Conservation (phyloP, 2,888 invertebrate genomes). For the Flabesymbios commensalis region DNA sequence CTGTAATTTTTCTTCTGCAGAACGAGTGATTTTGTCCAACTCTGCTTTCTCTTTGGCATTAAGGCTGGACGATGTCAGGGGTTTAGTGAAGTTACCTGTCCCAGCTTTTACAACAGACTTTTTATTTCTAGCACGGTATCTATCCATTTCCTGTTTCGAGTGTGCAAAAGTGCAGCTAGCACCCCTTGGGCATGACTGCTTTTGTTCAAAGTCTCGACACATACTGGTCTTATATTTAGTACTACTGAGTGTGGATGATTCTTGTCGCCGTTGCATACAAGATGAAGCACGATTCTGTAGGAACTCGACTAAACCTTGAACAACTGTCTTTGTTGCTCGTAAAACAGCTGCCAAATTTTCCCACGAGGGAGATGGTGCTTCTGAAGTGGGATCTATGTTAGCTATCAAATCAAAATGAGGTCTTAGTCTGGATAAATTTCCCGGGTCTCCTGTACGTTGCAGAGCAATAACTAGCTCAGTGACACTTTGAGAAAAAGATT, state of each 20-base stretch:
- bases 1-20: background rate
- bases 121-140: slow-evolving; percentile 50
- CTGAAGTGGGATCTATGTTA: slow-evolving; percentile 79
- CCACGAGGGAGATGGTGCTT: slow-evolving; percentile 58
- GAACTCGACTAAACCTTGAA: slow-evolving; percentile 78
- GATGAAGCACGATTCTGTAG: slow-evolving; percentile 73
- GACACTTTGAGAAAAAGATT: slow-evolving; percentile 84
- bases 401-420: slow-evolving; percentile 83
- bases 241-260: slow-evolving; percentile 13
- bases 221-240: slow-evolving; percentile 80
- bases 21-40: background rate
- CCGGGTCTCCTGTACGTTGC: slow-evolving; percentile 86
- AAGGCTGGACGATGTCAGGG: too few relatives aligned
- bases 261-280: slow-evolving; percentile 4
- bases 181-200: slow-evolving; percentile 83
- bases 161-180: slow-evolving; percentile 90
- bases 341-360: slow-evolving; percentile 55
- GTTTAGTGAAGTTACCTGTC: too few relatives aligned
- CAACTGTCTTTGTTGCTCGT: slow-evolving; percentile 66
- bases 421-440: slow-evolving; percentile 76
- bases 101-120: background rate
- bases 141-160: slow-evolving; percentile 85
- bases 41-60: background rate
- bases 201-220: slow-evolving; percentile 81
- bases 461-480: slow-evolving; percentile 88